These are phyloP conservation scores for Acrobeloides nanus DNA, from an alignment of 2,888 invertebrate genomes.

Conservation along the genomic window DNA sequence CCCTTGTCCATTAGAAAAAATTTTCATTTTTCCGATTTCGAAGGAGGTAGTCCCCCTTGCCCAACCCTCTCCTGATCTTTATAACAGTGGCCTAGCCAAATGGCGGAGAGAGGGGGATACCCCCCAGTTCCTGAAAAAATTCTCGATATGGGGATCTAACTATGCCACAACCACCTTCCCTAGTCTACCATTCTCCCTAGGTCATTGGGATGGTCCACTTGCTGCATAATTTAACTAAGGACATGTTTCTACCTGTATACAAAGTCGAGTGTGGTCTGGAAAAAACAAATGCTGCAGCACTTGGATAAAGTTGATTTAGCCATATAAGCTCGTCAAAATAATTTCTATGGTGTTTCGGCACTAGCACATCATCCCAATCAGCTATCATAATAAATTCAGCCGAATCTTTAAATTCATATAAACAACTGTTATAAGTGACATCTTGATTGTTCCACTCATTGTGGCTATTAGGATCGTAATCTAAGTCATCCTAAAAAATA, in stretches of 20 bases:
- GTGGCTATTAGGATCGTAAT: slow-evolving; percentile 28
- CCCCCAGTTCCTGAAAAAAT: no score
- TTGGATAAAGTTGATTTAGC: slow-evolving; percentile 14
- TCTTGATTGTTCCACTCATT: slow-evolving; percentile 24
- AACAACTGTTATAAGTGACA: slow-evolving; percentile 18
- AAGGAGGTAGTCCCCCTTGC: no score
- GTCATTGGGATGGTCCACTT: no score
- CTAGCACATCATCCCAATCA: slow-evolving; percentile 29
- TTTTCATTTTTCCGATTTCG: no score
- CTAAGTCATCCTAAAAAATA: slow-evolving; percentile 16
- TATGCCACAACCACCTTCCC: no score
- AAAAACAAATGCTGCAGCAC: slow-evolving; percentile 21
- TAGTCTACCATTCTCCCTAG: no score
- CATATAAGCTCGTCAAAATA: slow-evolving; percentile 15
- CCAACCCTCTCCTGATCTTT: no score
- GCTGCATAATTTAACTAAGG: no score
- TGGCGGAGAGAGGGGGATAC: no score
- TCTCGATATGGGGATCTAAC: no score
- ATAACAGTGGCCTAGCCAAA: no score
- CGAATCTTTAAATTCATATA: slow-evolving; percentile 28
- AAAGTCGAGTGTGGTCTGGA: slow-evolving; percentile 15
- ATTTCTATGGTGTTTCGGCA: slow-evolving; percentile 14
- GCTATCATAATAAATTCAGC: slow-evolving; percentile 27
- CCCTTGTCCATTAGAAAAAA: no score
- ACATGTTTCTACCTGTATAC: slow-evolving; percentile 14